Evolutionary conservation across 2,797 vertebrate species (phyloP).

Genomic region (Sternotherus odoratus): DNA sequence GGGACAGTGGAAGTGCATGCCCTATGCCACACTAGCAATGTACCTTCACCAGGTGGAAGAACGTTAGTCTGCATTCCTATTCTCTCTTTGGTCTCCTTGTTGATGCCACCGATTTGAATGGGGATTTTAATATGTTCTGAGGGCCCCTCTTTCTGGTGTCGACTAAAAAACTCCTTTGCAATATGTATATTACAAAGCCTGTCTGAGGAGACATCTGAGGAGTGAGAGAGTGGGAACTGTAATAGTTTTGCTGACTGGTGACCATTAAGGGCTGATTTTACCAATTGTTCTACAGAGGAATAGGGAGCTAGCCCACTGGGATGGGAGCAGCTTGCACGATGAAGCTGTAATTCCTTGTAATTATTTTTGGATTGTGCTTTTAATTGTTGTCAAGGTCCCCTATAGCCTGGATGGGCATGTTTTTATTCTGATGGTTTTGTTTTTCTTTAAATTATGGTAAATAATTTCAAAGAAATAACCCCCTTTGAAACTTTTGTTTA

Average conservation of each 20-base stretch:
- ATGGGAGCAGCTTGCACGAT: neutral
- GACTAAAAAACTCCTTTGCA: neutral
- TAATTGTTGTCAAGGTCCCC: neutral
- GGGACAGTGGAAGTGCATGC: neutral
- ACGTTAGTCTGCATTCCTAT: neutral
- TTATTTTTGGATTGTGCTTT: neutral
- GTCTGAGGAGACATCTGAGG: neutral
- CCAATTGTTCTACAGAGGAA: neutral
- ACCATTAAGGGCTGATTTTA: neutral
- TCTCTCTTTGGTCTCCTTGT: neutral
- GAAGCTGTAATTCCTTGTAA: neutral
- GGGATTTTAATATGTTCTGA: neutral
- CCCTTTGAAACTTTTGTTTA: neutral
- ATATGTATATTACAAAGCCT: neutral
- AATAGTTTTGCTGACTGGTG: neutral
- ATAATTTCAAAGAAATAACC: neutral
- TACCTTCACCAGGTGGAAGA: rapidly evolving
- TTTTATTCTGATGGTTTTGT: neutral
- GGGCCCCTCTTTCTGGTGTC: neutral
- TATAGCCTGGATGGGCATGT: neutral
- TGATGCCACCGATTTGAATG: neutral
- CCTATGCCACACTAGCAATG: neutral
- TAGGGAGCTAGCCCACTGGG: too few relatives aligned
- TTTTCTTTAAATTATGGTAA: neutral
- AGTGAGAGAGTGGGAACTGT: neutral